Percentiles rank a stretch among this genome's conserved stretches.
Conservation (phyloP, 1,140 invertebrate genomes). For the Heliconius nattereri region DNA sequence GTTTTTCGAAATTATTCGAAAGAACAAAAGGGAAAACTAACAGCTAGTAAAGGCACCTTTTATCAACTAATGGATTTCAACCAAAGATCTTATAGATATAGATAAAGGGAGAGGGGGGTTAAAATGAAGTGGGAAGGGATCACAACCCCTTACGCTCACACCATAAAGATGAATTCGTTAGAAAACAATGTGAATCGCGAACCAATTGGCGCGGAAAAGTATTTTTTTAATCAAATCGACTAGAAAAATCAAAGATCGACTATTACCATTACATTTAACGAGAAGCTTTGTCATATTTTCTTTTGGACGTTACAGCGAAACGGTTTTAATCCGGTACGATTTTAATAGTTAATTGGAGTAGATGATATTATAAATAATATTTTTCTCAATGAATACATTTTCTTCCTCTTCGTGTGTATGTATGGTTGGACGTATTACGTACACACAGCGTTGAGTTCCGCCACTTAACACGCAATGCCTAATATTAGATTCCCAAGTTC, state of each 20-base stretch:
- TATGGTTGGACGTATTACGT: too few relatives aligned
- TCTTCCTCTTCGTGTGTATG: too few relatives aligned
- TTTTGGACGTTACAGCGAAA: constrained; percentile 44
- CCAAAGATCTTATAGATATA: neutral
- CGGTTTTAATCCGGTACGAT: neutral
- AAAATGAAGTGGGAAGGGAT: neutral
- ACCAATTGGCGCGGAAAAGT: constrained; percentile 57
- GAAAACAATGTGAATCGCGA: constrained; percentile 25
- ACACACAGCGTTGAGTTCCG: too few relatives aligned
- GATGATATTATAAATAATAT: neutral
- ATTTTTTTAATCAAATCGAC: constrained; percentile 64
- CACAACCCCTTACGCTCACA: neutral
- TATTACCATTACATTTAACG: constrained; percentile 67
- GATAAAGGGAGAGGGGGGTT: neutral
- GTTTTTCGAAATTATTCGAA: neutral
- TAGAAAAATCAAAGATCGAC: constrained; percentile 53
- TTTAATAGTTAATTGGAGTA: neutral
- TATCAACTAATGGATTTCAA: constrained; percentile 11
- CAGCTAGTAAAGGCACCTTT: constrained; percentile 8
- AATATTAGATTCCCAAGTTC: too few relatives aligned
- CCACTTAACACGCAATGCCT: too few relatives aligned
- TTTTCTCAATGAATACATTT: neutral
- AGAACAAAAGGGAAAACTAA: constrained; percentile 1
- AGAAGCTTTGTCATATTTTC: constrained; percentile 66
- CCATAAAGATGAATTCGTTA: constrained; percentile 10